These are phyloP conservation scores for Alosa sapidissima DNA, from an alignment of 2,797 vertebrate genomes.

Conservation along the genomic window DNA sequence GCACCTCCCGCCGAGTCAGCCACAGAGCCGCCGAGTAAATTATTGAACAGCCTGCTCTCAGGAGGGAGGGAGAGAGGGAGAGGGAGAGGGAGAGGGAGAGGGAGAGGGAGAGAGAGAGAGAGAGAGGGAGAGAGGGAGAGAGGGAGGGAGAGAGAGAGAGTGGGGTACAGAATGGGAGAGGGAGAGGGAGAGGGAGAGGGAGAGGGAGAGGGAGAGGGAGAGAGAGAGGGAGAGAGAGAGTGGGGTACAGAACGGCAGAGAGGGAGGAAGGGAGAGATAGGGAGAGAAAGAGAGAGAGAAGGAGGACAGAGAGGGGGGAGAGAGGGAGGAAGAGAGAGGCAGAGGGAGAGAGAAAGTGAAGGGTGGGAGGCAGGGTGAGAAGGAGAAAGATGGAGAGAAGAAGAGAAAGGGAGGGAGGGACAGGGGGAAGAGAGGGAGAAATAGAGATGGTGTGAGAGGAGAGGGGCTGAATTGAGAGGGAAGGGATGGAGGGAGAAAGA, in stretches of 20 bases:
- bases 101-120: background rate
- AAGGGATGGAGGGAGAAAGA: background rate
- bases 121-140: too few relatives aligned
- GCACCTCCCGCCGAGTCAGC: slow-evolving; percentile 66
- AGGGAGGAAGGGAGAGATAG: background rate
- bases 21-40: slow-evolving; percentile 66
- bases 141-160: background rate
- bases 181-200: too few relatives aligned
- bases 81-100: background rate
- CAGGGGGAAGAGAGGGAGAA: slow-evolving; percentile 13
- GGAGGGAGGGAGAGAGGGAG: slow-evolving; percentile 47
- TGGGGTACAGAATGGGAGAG: too few relatives aligned
- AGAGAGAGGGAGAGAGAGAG: too few relatives aligned
- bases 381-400: too few relatives aligned
- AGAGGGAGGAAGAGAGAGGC: background rate
- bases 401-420: too few relatives aligned
- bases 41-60: slow-evolving; percentile 69
- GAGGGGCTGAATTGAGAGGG: slow-evolving; percentile 42
- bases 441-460: slow-evolving; percentile 35
- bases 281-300: too few relatives aligned
- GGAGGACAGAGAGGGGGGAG: background rate
- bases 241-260: background rate
- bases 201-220: too few relatives aligned
- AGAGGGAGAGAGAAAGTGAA: too few relatives aligned
- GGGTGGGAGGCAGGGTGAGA: slow-evolving; percentile 48